phyloP scores from a whole-genome alignment of 2,113 vertebrate genomes.

The Delphinapterus leucas region DNA sequence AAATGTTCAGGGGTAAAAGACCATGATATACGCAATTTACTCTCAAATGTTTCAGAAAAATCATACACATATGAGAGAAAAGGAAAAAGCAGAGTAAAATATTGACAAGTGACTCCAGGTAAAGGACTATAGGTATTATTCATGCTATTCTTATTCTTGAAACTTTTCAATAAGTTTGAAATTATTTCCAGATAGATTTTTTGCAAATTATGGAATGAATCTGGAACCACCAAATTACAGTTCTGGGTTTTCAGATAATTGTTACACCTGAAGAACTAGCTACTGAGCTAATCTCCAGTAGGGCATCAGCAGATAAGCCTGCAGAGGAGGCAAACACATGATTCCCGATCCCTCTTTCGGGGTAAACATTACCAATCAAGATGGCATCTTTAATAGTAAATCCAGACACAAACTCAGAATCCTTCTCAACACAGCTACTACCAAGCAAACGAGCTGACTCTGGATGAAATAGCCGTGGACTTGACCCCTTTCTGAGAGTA shows the following conservation, averaged over 20 bases:
- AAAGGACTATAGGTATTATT: background rate
- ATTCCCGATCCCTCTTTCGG: fast-evolving
- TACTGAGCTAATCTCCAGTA: background rate
- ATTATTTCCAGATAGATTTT: background rate
- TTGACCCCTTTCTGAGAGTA: too few species aligned
- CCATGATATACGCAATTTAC: background rate
- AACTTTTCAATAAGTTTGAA: background rate
- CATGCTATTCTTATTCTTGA: background rate
- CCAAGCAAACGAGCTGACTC: background rate
- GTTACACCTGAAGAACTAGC: background rate
- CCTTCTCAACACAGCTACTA: background rate
- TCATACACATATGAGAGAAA: background rate
- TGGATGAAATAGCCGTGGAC: background rate
- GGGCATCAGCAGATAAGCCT: background rate
- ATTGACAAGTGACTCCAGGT: background rate
- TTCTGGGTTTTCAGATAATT: background rate
- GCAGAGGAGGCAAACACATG: fast-evolving
- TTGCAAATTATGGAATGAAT: background rate
- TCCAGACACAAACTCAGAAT: background rate
- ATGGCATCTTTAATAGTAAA: background rate
- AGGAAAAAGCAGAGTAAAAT: background rate
- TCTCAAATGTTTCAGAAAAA: background rate
- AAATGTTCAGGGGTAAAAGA: background rate
- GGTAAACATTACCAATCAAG: fast-evolving
- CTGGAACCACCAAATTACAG: background rate